Evolutionary conservation across 2,113 vertebrate species (phyloP).

Genomic region (Scortum barcoo): DNA sequence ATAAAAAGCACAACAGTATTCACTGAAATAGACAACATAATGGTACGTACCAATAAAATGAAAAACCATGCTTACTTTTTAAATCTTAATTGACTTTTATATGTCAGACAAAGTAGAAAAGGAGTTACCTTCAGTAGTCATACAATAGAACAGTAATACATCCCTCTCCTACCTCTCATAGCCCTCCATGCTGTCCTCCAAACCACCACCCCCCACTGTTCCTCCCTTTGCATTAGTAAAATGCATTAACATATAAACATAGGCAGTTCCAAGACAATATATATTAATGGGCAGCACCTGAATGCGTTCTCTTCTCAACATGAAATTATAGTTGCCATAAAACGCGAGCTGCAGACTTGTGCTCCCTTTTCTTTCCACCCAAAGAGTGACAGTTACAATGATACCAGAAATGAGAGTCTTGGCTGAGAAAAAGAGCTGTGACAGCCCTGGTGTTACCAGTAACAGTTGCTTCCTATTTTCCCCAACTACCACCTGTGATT

Average conservation of each 20-base stretch:
- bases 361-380: slow-evolving; percentile 14
- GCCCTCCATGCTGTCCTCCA: background rate
- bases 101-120: background rate
- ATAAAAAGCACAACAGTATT: no score
- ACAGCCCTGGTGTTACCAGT: slow-evolving; percentile 44
- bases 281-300: slow-evolving; percentile 22
- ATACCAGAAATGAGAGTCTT: slow-evolving; percentile 44
- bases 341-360: slow-evolving; percentile 17
- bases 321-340: slow-evolving; percentile 36
- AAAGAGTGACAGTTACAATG: slow-evolving; percentile 46
- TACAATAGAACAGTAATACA: background rate
- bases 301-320: slow-evolving; percentile 18
- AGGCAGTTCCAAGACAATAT: slow-evolving; percentile 15
- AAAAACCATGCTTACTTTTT: no score
- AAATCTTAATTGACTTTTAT: no score
- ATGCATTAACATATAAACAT: slow-evolving; percentile 23
- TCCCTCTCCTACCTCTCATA: background rate
- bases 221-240: slow-evolving; percentile 12
- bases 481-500: slow-evolving; percentile 52
- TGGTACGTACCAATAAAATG: background rate
- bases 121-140: background rate
- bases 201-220: background rate
- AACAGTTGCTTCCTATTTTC: slow-evolving; percentile 43
- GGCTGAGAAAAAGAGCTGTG: slow-evolving; percentile 40
- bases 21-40: background rate